Base-by-base conservation (phyloP, 2,888 invertebrate genomes). In the Pollenia angustigena region DNA sequence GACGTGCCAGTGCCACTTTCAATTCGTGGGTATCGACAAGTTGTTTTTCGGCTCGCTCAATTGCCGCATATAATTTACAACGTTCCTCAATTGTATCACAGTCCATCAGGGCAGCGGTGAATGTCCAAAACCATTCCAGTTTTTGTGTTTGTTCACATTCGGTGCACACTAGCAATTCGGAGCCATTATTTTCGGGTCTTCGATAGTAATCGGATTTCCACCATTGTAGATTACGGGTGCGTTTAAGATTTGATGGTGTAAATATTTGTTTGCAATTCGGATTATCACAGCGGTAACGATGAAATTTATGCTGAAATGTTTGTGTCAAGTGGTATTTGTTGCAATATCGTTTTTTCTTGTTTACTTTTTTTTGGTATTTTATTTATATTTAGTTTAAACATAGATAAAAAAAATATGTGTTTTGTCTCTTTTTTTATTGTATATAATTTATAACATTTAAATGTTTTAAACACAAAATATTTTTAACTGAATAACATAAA, bases 241-340 rank as follows among this genome's bases (percentile, higher is more conserved):
- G 86, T 69, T 89, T 89, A 76, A 90, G 88, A 75, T 88, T 81
- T 71, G 87, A 81, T 72, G 90, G 90, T 74, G 90, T 89, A 68
- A 90, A 90, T 81, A 90, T 89, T 89, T 90, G 89, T 90, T 89
- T 89, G 88, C 90, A 90, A 85, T 90, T 90, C 46, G 89, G 89
- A 88, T 90, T 90, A 90, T 90, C 90, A 90, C 90, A 90, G 90
- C 90, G 90, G 88, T 90, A 90, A 88, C 90, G 90, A 90, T 90
- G 90, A 88, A 90, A 90, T 88, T 90, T 90, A 85, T 90, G 89
- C 90, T 90, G 87, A 60, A 89, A 87, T 69, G 87, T 87, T 85
- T 81, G 86, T 87, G 83, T 87, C 72, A 87, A 87, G 83, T 87
- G 80, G 87, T 87, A 87, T 83, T 83, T 80, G 80, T 87, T 87